A percentile compares a stretch with the other conserved stretches of the same genome.
Evolutionary conservation across 2,888 invertebrate genomes (phyloP).

Genomic region (Cheilosia impressa): DNA sequence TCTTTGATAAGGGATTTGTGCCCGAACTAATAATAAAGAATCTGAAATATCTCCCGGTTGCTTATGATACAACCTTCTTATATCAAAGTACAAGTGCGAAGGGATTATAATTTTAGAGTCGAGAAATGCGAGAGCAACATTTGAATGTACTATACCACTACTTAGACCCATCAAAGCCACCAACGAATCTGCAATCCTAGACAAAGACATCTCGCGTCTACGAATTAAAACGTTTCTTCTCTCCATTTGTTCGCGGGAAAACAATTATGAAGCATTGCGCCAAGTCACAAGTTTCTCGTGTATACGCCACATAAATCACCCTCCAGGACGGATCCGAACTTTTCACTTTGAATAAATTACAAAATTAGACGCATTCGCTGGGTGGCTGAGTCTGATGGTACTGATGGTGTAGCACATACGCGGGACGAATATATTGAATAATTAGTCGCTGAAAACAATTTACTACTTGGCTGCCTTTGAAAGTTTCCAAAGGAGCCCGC

Average conservation of each 20-base stretch:
- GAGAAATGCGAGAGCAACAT: not conserved
- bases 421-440: conserved; percentile 63
- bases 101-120: too few relatives aligned
- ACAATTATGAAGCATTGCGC: conserved; percentile 41
- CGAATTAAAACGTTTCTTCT: conserved; percentile 29
- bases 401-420: not conserved
- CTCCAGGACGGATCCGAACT: conserved; percentile 54
- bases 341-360: conserved; percentile 74
- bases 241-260: conserved; percentile 1
- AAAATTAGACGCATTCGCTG: conserved; percentile 60
- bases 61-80: too few relatives aligned
- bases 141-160: not conserved
- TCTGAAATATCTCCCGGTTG: too few relatives aligned
- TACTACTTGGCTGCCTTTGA: conserved; percentile 66
- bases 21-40: too few relatives aligned
- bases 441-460: conserved; percentile 74
- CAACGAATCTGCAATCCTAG: not conserved
- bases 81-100: too few relatives aligned
- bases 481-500: conserved; percentile 57
- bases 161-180: not conserved
- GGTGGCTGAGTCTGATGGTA: conserved; percentile 4
- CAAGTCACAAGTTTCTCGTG: conserved; percentile 10
- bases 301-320: conserved; percentile 56
- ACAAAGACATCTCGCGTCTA: conserved; percentile 5
- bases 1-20: too few relatives aligned